phyloP scores from a whole-genome alignment of 2,888 invertebrate genomes.

The Prenolepis imparis region DNA sequence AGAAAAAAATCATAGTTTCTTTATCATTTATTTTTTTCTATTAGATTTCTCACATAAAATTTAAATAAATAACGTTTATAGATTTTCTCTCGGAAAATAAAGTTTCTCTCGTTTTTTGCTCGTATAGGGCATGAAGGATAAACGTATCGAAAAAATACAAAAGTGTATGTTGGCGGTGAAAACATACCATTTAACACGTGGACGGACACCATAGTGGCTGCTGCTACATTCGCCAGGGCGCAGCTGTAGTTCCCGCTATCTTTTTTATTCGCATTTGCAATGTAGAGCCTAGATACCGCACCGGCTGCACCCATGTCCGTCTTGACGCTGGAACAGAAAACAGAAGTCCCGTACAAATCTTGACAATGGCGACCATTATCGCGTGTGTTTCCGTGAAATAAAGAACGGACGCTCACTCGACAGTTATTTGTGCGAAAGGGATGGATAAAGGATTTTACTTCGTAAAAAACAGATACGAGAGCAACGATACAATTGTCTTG shows the following conservation, averaged over 20 bases:
- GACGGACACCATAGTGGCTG: constrained; percentile 90
- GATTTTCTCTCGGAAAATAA: background rate
- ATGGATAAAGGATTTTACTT: background rate
- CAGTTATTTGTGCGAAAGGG: background rate
- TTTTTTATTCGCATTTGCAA: constrained; percentile 92
- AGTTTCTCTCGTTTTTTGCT: background rate
- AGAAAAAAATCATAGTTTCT: background rate
- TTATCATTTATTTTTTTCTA: background rate
- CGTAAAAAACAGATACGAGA: background rate
- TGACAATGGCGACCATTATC: constrained; percentile 5
- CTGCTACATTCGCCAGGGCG: constrained; percentile 90
- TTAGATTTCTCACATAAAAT: background rate
- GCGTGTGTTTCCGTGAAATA: background rate
- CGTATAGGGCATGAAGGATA: background rate
- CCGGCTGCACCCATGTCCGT: constrained; percentile 92
- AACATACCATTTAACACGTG: constrained; percentile 92
- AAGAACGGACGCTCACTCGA: background rate
- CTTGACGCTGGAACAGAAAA: constrained; percentile 90
- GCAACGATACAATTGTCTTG: background rate
- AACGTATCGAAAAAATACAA: background rate
- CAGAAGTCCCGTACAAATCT: constrained; percentile 33
- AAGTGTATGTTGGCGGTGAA: background rate
- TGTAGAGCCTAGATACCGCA: constrained; percentile 92
- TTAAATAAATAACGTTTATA: background rate
- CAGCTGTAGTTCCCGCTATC: constrained; percentile 94